A percentile compares a stretch with the other conserved stretches of the same genome.
Conservation (phyloP, 2,797 vertebrate species). For the Galagoides demidoff region DNA sequence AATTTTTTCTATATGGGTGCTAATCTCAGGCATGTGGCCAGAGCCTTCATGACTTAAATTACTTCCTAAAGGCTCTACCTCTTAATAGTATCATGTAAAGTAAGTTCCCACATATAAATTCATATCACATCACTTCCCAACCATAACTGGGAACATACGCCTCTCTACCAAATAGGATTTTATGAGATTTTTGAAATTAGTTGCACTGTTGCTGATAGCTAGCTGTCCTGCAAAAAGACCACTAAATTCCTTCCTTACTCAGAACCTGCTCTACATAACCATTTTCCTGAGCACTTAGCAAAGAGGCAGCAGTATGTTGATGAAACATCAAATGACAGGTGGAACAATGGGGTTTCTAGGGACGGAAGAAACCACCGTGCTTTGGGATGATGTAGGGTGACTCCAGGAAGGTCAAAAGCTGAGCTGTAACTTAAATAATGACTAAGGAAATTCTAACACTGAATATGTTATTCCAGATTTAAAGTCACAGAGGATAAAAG, state of each 20-base stretch:
- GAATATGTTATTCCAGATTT: neutral
- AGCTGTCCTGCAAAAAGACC: neutral
- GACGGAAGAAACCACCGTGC: too few relatives aligned
- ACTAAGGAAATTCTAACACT: neutral
- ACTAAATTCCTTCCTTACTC: neutral
- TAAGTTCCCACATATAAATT: neutral
- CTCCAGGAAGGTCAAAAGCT: neutral
- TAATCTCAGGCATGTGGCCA: too few relatives aligned
- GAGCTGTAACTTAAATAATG: neutral
- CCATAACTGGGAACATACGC: neutral
- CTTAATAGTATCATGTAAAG: neutral
- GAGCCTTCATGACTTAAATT: neutral
- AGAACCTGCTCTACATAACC: neutral
- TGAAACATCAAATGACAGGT: neutral
- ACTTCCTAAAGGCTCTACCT: neutral
- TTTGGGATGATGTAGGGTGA: fast-evolving
- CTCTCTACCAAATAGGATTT: neutral
- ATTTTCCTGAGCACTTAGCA: neutral
- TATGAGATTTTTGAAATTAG: neutral
- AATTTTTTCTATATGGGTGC: neutral
- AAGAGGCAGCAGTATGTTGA: neutral
- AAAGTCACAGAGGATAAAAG: neutral
- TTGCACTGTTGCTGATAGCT: neutral
- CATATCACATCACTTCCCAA: neutral
- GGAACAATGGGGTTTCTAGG: neutral